Evolutionary conservation across 2,113 vertebrate species (phyloP).

Genomic region (Pteruthius melanotis): DNA sequence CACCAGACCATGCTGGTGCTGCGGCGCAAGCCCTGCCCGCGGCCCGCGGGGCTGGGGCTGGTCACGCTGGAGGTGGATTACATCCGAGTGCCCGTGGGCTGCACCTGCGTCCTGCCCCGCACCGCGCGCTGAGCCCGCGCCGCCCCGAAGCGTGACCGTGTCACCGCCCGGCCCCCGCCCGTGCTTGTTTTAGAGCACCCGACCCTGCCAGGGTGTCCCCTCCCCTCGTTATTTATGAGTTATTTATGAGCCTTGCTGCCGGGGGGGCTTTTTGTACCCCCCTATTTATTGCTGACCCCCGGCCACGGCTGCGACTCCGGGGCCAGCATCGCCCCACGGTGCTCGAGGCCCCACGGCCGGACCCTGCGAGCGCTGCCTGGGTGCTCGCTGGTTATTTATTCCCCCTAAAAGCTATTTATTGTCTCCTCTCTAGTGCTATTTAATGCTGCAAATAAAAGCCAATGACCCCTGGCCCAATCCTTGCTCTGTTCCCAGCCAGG

Average conservation of each 20-base stretch:
- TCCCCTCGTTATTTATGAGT: neutral
- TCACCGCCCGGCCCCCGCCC: neutral
- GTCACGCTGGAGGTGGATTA: slow-evolving; percentile 60
- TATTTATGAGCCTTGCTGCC: slow-evolving; percentile 25
- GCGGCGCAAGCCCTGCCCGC: slow-evolving; percentile 61
- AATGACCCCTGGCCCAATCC: fast-evolving
- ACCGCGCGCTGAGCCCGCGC: neutral
- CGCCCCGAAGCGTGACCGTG: neutral
- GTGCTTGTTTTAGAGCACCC: slow-evolving; percentile 65
- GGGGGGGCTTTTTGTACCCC: neutral
- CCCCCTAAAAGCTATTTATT: slow-evolving; percentile 14
- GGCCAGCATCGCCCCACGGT: neutral
- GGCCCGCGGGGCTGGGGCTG: fast-evolving
- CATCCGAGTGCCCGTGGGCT: slow-evolving; percentile 77
- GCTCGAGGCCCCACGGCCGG: fast-evolving
- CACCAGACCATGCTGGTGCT: slow-evolving; percentile 78
- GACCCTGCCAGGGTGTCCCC: neutral
- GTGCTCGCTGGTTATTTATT: slow-evolving; percentile 27
- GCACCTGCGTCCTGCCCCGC: slow-evolving; percentile 78
- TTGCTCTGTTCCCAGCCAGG: neutral
- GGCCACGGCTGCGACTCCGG: neutral
- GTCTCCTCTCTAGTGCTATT: neutral
- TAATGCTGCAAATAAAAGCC: slow-evolving; percentile 16
- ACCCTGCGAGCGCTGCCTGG: neutral
- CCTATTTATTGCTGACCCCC: neutral